phyloP scores from a whole-genome alignment of 2,113 vertebrate species.

The Pithys albifrons region DNA sequence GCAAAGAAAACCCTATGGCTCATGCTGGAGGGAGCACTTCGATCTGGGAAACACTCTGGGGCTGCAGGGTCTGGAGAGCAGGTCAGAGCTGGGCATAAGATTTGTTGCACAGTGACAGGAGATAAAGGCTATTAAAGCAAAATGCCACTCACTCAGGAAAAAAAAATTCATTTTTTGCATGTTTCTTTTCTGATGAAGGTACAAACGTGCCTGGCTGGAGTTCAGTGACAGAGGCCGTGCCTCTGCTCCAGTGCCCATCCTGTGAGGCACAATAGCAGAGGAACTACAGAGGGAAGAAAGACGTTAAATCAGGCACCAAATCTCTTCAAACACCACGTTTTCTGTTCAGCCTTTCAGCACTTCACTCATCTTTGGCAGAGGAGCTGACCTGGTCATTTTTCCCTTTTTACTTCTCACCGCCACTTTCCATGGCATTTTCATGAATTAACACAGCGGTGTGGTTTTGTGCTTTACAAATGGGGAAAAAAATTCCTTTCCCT shows the following conservation, averaged over 20 bases:
- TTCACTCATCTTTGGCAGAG: conserved; percentile 41
- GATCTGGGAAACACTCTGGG: neutral
- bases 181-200: neutral
- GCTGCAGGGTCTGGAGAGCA: neutral
- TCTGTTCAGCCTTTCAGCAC: conserved; percentile 22
- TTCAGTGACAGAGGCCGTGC: neutral
- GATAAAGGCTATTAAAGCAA: neutral
- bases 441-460: conserved; percentile 56
- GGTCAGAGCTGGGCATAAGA: neutral
- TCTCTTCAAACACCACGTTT: conserved; percentile 36
- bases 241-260: neutral
- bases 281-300: neutral
- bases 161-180: neutral
- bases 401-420: conserved; percentile 4
- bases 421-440: conserved; percentile 33
- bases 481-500: neutral
- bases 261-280: neutral
- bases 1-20: neutral
- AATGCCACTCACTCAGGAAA: neutral
- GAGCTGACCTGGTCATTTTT: conserved; percentile 52
- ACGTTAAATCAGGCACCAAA: neutral
- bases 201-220: neutral
- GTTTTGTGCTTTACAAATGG: conserved; percentile 41
- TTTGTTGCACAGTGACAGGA: neutral
- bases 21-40: neutral